phyloP scores from a whole-genome alignment of 2,888 invertebrate species.

The Metalampra italica region DNA sequence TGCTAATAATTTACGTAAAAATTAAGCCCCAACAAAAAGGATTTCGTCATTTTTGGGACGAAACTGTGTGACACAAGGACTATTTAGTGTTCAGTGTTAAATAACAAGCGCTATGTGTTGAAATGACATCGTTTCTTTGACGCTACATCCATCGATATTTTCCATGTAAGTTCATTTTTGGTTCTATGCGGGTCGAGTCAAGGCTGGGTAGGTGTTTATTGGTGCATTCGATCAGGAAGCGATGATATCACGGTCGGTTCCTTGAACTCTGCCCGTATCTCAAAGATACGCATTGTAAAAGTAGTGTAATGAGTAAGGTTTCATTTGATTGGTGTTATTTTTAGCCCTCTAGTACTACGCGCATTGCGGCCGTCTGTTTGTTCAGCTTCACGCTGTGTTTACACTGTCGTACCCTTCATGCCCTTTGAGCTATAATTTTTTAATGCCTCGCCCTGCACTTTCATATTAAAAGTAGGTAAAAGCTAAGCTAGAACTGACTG shows the following conservation, averaged over 20 bases:
- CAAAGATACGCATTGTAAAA: slow-evolving; percentile 31
- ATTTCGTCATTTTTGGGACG: slow-evolving; percentile 27
- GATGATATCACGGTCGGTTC: slow-evolving; percentile 61
- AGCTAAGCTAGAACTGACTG: too few relatives aligned
- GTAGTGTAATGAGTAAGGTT: slow-evolving; percentile 32
- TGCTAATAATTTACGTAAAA: slow-evolving; percentile 45
- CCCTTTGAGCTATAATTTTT: background rate
- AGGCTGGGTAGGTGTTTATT: slow-evolving; percentile 21
- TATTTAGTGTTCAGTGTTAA: slow-evolving; percentile 30
- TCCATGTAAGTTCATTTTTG: slow-evolving; percentile 22
- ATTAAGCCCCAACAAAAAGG: slow-evolving; percentile 33
- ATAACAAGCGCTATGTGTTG: slow-evolving; percentile 24
- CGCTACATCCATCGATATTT: slow-evolving; percentile 28
- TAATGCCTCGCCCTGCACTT: background rate
- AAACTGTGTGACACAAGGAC: slow-evolving; percentile 28
- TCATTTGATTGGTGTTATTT: slow-evolving; percentile 55
- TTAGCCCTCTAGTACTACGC: slow-evolving; percentile 48
- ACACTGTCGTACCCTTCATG: slow-evolving; percentile 14
- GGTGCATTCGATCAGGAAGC: slow-evolving; percentile 48
- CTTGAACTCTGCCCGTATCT: slow-evolving; percentile 37
- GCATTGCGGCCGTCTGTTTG: slow-evolving; percentile 44
- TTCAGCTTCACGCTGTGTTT: slow-evolving; percentile 28
- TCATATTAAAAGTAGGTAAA: too few relatives aligned
- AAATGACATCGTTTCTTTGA: slow-evolving; percentile 32
- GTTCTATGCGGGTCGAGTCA: slow-evolving; percentile 10